phyloP scores from a whole-genome alignment of 1,140 invertebrate species.

The Sitobion miscanthi region DNA sequence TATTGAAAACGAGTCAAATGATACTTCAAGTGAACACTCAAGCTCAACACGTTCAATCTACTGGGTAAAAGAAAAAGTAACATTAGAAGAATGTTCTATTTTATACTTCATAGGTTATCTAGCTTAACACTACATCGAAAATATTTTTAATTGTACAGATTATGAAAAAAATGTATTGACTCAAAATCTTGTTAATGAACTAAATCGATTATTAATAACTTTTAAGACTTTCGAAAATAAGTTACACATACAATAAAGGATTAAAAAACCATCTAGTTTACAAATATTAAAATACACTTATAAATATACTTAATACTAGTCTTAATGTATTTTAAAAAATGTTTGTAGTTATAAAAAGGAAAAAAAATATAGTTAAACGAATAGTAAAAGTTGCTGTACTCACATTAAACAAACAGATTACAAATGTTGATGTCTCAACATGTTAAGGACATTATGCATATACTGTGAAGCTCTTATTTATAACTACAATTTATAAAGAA shows the following conservation, averaged over 20 bases:
- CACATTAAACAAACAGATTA: background rate
- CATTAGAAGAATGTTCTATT: background rate
- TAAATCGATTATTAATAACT: background rate
- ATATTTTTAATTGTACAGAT: background rate
- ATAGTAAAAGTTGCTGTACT: background rate
- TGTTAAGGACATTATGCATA: background rate
- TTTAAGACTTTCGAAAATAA: background rate
- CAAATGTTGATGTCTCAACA: background rate
- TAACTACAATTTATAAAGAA: background rate
- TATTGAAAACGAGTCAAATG: background rate
- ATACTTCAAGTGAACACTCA: background rate
- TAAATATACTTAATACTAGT: background rate
- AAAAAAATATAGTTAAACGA: background rate
- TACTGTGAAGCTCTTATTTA: background rate
- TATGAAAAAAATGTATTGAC: background rate
- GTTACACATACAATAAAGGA: background rate
- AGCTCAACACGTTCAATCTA: too few relatives aligned
- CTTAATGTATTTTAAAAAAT: background rate
- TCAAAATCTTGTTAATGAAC: background rate
- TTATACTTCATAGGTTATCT: background rate
- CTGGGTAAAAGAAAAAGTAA: background rate
- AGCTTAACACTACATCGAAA: background rate
- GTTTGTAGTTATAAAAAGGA: background rate
- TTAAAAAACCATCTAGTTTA: background rate
- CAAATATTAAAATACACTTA: background rate